Base-by-base conservation (phyloP, 1,140 invertebrate genomes). In the Drosophila murphyi region DNA sequence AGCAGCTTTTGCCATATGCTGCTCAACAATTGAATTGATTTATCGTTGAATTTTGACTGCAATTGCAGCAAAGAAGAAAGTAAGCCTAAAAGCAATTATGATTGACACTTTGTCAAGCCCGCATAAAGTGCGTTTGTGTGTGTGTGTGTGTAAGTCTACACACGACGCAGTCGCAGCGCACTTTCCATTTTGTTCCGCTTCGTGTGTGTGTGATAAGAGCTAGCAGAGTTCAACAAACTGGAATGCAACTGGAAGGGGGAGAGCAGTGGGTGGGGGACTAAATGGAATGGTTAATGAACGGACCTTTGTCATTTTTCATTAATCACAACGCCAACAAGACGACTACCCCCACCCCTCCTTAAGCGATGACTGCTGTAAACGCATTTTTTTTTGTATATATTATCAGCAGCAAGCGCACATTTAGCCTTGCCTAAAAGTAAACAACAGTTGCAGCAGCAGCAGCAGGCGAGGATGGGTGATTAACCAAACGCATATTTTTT, bases 231-330 rank as follows among this genome's bases (percentile, higher is more conserved):
- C 71, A 73, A 73, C 64, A 73, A 73, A 73, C 71, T 73, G 48
- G 7, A 20, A 28, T 50, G 28, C 29, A 59, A 57, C 31, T 41
- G 45, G 56, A n/a, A 48, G 59, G 34, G n/a, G 31, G 35, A 10
- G 43, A n/a, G 7, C 5, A 10, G 20, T 20, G 20, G 20, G 20
- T 20, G 20, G 20, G 20, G 20, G 20, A 20, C 20, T 20, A 20
- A 20, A 20, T 20, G 20, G 6, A 50, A 34, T 48, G 37, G 37
- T 31, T 31, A 47, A 39, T 54, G 67, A 70, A 72, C 20, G 52
- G 80, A 88, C 85, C 85, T 89, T 90, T 88, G 85, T 89, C 85
- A 88, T 88, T 83, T 20, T 81, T 73, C 81, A 89, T 89, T 89
- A 89, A 89, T 89, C 85, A 89, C 70, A 56, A 48, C 37, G n/a